Base-by-base conservation (phyloP, 23 tunicate species). In the Diplosoma virens region DNA sequence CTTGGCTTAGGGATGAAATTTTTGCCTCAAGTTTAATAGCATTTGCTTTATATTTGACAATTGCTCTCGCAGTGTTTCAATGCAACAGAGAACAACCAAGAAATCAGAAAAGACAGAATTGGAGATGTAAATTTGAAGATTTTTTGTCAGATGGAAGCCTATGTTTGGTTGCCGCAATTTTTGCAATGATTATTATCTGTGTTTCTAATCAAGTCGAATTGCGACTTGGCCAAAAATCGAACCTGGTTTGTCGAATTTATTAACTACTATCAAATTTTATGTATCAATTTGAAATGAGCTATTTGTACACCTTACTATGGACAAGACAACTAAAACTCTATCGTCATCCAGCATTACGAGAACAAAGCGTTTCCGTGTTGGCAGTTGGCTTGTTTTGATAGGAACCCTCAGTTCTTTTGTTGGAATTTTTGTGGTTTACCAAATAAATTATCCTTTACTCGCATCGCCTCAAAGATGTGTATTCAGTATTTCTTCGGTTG, bases 1-100 rank as follows among this genome's bases (percentile, higher is more conserved):
- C 45, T 4, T 75, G 79, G 79, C 23, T 75, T 11, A 65, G 79
- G 0, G 79, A 75, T 22, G 79, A 75, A 36, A 75, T 75, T 33
- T 30, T 75, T 30, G 61, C 79, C 6, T 20, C 79, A 3, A 23
- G 6, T 26, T 52, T 54, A 2, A 75, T 66, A 26, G 25, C 27
- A 33, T 9, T 75, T 5, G 45, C 79, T 0, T 14, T 75, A 6
- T 75, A 75, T 29, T 32, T 75, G 66, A 66, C 50, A 1, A 36
- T 75, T 22, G 20, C 35, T 21, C 33, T 75, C 41, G 22, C 66
- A 7, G 31, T 75, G 1, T 75, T 52, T 29, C 41, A 75, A 75
- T 17, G 14, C 7, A 41, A 66, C 0, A 41, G 27, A 5, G 23
- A n/a, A 1, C 1, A 54, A 14, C 1, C 0, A 16, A 53, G 31